Percentiles rank a stretch among this genome's conserved stretches.
These are phyloP conservation scores for Brachionus angularis DNA, from an alignment of 1,140 invertebrate genomes.

Conservation along the genomic window DNA sequence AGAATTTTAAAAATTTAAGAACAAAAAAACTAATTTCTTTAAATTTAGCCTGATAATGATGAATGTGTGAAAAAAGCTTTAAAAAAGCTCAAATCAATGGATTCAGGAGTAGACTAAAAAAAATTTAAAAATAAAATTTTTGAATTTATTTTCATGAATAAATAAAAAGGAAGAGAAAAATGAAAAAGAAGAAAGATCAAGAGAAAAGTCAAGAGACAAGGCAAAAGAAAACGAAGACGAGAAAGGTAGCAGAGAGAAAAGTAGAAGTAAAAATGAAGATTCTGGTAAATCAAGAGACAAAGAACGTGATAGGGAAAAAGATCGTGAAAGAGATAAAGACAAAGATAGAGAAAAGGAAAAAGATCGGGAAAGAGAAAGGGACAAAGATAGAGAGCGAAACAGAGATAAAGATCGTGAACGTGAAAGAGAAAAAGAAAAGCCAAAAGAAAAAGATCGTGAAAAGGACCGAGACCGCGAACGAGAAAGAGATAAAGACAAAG, in stretches of 20 bases:
- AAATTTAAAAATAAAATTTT: not conserved
- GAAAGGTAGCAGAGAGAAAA: conserved; percentile 10
- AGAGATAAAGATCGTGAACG: conserved; percentile 45
- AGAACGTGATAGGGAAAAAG: conserved; percentile 45
- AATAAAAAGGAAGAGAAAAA: conserved; percentile 23
- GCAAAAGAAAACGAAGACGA: not conserved
- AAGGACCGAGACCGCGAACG: conserved; percentile 46
- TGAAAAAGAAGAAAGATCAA: conserved; percentile 39
- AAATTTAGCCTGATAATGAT: conserved; percentile 57
- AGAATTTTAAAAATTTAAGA: conserved; percentile 49
- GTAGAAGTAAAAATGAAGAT: conserved; percentile 1
- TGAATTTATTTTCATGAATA: not conserved
- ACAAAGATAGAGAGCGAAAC: conserved; percentile 44
- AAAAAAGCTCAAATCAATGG: conserved; percentile 45
- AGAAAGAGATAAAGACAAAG: conserved; percentile 45
- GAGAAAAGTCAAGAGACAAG: not conserved
- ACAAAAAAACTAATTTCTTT: conserved; percentile 62
- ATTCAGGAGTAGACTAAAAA: not conserved
- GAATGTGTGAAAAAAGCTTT: conserved; percentile 56
- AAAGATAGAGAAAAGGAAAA: conserved; percentile 48
- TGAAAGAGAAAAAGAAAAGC: conserved; percentile 35
- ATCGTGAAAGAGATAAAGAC: conserved; percentile 45
- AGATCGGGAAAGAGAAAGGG: conserved; percentile 45
- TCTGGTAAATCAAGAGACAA: not conserved
- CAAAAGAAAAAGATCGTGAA: not conserved